Conservation (phyloP, 2,888 invertebrate species). For the Cheilosia grossa region DNA sequence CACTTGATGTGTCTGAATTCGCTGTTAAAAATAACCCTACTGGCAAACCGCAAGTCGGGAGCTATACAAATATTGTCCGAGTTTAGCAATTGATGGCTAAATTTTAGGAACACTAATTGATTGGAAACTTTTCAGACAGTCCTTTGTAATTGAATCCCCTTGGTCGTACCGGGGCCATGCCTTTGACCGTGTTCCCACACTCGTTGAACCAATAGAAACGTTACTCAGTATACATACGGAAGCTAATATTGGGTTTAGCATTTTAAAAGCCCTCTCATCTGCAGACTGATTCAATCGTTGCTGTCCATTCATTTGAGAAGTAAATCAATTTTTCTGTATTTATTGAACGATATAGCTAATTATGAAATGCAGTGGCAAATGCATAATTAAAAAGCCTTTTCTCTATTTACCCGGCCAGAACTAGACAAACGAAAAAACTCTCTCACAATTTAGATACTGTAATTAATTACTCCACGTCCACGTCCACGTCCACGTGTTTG, state of each 20-base stretch:
- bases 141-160: no score
- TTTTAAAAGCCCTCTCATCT: background rate
- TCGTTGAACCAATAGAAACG: no score
- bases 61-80: no score
- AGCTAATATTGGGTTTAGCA: background rate
- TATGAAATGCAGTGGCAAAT: slow-evolving; percentile 53
- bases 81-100: no score
- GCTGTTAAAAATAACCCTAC: no score
- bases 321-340: slow-evolving; percentile 29
- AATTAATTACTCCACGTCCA: slow-evolving; percentile 45
- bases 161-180: no score
- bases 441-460: slow-evolving; percentile 3
- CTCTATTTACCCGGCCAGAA: background rate
- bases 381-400: slow-evolving; percentile 43
- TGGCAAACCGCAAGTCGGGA: no score
- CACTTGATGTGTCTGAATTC: no score
- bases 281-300: background rate
- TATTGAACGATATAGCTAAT: slow-evolving; percentile 42
- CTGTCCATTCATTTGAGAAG: slow-evolving; percentile 2
- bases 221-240: background rate
- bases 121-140: no score
- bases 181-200: no score
- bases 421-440: background rate
- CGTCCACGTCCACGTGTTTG: slow-evolving; percentile 31
- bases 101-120: no score